Evolutionary conservation across 2,113 vertebrate genomes (phyloP).

Genomic region (Hystrix cristata): DNA sequence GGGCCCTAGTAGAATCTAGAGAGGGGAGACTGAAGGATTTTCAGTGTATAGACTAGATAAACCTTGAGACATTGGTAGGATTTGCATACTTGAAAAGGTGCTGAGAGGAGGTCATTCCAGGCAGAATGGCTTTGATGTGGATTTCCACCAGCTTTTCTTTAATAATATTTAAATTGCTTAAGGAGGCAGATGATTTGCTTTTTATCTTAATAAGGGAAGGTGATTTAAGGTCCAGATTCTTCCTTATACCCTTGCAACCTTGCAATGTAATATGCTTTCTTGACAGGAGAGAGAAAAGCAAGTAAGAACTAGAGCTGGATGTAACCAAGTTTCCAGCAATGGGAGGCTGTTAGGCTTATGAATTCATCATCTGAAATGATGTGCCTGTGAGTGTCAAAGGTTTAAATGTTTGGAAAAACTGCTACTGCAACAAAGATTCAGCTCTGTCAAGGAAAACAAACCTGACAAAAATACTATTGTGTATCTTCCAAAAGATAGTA

Average conservation of each 20-base stretch:
- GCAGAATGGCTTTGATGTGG: background rate
- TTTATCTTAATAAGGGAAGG: background rate
- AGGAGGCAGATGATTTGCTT: constrained; percentile 29
- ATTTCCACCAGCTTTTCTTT: constrained; percentile 47
- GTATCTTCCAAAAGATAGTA: background rate
- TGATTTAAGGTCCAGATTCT: constrained; percentile 30
- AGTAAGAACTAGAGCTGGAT: background rate
- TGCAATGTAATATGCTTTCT: background rate
- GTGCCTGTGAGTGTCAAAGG: background rate
- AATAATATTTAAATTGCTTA: constrained; percentile 46
- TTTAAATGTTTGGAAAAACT: background rate
- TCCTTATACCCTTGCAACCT: background rate
- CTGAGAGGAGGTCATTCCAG: background rate
- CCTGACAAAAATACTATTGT: background rate
- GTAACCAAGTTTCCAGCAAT: background rate
- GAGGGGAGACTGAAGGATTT: constrained; percentile 17
- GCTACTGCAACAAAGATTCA: background rate
- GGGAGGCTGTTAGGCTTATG: background rate
- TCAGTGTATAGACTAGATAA: background rate
- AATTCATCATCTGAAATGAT: background rate
- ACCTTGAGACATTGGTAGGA: background rate
- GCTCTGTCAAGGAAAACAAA: constrained; percentile 6
- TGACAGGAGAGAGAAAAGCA: background rate
- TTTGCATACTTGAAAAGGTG: background rate
- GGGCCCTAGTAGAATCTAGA: background rate